Evolutionary conservation across 2,113 vertebrate genomes (phyloP).

Genomic region (Osmerus eperlanus): DNA sequence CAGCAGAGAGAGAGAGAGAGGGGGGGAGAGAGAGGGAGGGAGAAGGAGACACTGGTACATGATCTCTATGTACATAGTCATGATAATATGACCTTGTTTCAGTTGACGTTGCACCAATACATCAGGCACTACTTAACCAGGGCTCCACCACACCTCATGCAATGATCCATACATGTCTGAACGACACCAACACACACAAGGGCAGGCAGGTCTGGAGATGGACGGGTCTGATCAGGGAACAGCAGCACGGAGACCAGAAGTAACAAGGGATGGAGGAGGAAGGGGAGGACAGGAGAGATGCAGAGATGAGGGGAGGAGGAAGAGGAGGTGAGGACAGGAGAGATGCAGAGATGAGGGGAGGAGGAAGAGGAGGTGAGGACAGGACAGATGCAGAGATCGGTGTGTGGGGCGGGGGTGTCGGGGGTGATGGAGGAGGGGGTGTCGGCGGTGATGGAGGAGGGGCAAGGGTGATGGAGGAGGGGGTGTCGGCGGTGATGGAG

Average conservation of each 20-base stretch:
- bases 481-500: constrained; percentile 6
- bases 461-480: constrained; percentile 18
- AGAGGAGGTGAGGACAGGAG: not conserved
- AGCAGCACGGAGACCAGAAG: too few relatives aligned
- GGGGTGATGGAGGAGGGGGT: not conserved
- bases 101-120: too few relatives aligned
- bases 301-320: not conserved
- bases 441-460: not conserved
- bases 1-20: not conserved
- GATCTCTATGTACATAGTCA: not conserved
- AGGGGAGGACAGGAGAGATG: too few relatives aligned
- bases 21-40: not conserved
- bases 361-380: not conserved
- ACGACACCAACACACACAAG: too few relatives aligned
- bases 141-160: too few relatives aligned
- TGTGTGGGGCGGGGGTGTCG: not conserved
- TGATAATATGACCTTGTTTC: too few relatives aligned
- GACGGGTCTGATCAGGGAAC: too few relatives aligned
- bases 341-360: too few relatives aligned
- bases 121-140: too few relatives aligned
- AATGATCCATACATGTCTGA: too few relatives aligned
- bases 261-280: too few relatives aligned
- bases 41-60: not conserved
- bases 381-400: not conserved
- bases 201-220: too few relatives aligned